Conservation (phyloP, 1,140 invertebrate species). For the Lerema accius region DNA sequence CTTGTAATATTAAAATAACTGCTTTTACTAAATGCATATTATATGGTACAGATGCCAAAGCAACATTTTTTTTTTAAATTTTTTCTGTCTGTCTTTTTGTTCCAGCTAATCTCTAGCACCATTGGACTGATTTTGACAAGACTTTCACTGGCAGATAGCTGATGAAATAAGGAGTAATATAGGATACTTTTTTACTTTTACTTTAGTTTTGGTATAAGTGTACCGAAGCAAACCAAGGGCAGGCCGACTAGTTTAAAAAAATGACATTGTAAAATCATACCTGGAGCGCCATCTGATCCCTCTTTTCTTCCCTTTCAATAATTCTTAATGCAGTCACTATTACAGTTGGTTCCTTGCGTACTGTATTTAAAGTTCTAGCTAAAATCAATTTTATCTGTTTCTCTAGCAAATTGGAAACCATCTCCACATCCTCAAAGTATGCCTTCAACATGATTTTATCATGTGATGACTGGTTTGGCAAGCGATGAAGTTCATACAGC, state of each 20-base stretch:
- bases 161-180: too few relatives aligned
- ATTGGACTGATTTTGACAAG: too few relatives aligned
- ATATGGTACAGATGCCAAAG: too few relatives aligned
- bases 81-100: too few relatives aligned
- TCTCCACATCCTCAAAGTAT: constrained; percentile 98
- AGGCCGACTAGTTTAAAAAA: background rate
- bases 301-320: constrained; percentile 97
- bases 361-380: constrained; percentile 95
- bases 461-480: constrained; percentile 94
- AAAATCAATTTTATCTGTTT: constrained; percentile 96
- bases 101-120: too few relatives aligned
- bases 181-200: too few relatives aligned
- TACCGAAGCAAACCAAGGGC: too few relatives aligned
- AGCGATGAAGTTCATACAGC: constrained; percentile 96
- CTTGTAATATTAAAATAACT: too few relatives aligned
- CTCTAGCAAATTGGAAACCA: constrained; percentile 93
- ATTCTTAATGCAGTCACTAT: constrained; percentile 98
- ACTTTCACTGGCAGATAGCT: too few relatives aligned
- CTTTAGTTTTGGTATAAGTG: too few relatives aligned
- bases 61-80: too few relatives aligned
- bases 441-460: constrained; percentile 96
- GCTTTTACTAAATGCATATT: too few relatives aligned
- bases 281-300: constrained; percentile 91
- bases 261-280: constrained; percentile 49
- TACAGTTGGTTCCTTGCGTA: constrained; percentile 96